phyloP scores from a whole-genome alignment of 1,140 invertebrate species.

The Ips typographus region DNA sequence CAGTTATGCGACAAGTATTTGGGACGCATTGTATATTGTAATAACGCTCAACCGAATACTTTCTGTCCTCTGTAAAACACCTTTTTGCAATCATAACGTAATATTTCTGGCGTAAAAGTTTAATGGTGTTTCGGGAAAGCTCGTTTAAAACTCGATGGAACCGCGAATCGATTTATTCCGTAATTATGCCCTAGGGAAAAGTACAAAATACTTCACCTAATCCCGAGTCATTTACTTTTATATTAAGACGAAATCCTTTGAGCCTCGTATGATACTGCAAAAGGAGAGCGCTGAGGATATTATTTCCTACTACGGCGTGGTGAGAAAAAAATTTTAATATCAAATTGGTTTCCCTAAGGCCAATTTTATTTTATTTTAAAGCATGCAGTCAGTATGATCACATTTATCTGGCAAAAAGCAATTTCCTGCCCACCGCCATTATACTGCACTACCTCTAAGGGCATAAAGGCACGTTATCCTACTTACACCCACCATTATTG shows the following conservation, averaged over 20 bases:
- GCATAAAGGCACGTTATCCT: not conserved
- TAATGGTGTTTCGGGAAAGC: conserved; percentile 23
- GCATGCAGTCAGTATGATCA: not conserved
- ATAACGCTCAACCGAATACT: too few species aligned
- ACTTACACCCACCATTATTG: not conserved
- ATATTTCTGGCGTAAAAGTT: conserved; percentile 30
- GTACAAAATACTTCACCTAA: conserved; percentile 28
- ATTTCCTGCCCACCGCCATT: conserved; percentile 2
- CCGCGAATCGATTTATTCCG: conserved; percentile 26
- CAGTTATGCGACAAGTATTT: too few species aligned
- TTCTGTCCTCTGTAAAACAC: not conserved
- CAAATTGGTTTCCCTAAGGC: too few species aligned
- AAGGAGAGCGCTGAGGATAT: not conserved
- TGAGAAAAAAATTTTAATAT: too few species aligned
- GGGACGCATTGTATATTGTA: too few species aligned
- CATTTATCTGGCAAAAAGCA: not conserved
- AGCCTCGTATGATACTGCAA: conserved; percentile 1
- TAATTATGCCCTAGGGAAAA: conserved; percentile 25
- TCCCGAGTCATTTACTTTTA: conserved; percentile 31
- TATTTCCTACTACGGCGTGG: too few species aligned
- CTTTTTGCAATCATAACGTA: conserved; percentile 27
- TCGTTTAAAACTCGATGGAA: conserved; percentile 26
- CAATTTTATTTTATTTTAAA: too few species aligned
- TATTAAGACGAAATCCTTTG: conserved; percentile 21
- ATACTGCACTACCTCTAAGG: not conserved